Percentiles rank a stretch among this genome's conserved stretches.
Conservation (phyloP, 2,113 vertebrate genomes). For the Pelmatolapia mariae region DNA sequence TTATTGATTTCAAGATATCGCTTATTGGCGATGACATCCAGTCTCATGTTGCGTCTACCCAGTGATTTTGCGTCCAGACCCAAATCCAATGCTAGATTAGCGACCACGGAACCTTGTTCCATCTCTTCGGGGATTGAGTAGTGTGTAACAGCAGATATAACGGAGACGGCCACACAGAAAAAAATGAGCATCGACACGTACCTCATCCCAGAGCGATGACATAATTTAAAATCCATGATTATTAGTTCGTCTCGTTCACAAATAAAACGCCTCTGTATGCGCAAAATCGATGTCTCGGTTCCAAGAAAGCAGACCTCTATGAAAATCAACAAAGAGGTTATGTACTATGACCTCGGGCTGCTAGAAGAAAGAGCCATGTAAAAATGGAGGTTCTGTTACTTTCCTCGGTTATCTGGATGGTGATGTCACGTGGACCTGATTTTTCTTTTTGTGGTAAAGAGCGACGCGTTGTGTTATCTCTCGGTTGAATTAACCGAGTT, state of each 20-base stretch:
- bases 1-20: slow-evolving; percentile 76
- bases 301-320: neutral
- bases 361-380: neutral
- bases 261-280: neutral
- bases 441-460: neutral
- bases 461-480: neutral
- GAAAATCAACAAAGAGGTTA: neutral
- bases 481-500: neutral
- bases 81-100: slow-evolving; percentile 78
- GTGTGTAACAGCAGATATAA: neutral
- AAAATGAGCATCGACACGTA: neutral
- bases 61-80: slow-evolving; percentile 66
- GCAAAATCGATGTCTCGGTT: neutral
- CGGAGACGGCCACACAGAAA: neutral
- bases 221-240: neutral
- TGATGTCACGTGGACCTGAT: neutral
- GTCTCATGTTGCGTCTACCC: slow-evolving; percentile 54
- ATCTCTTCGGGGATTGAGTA: slow-evolving; percentile 70
- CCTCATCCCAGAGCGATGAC: neutral
- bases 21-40: slow-evolving; percentile 54
- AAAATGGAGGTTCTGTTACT: neutral
- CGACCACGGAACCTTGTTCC: slow-evolving; percentile 78
- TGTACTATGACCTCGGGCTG: neutral
- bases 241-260: neutral
- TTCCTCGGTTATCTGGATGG: neutral